Base-by-base conservation (phyloP, 2,888 invertebrate species). In the Drosophila recens region DNA sequence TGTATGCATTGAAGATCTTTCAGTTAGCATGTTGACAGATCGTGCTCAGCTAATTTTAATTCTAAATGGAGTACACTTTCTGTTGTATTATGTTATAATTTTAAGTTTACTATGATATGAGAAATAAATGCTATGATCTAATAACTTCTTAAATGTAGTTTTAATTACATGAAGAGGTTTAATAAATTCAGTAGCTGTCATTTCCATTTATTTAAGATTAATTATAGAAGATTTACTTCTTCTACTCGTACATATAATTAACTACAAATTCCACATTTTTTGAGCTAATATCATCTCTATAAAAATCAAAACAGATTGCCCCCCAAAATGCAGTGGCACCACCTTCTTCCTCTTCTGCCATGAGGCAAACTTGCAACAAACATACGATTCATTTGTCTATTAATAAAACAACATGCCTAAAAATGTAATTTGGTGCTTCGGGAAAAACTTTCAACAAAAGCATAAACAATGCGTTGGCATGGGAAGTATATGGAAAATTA, bases 381-480 rank as follows among this genome's bases (percentile, higher is more conserved):
- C 77, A 15, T 15, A 27, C 40, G 30, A 15, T 45, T 34, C 56
- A 78, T 69, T 75, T 54, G 63, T 80, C 82, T 82, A 82, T 84
- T 84, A 81, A 82, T 82, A 82, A 79, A 63, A 63, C 58, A 66
- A 53, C 46, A 79, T 75, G 53, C 27, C 51, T 63, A 49, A 72
- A 72, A 67, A 53, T 64, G 45, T 45, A 64, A 70, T 69, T 58
- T 64, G 63, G 36, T 74, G 72, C 69, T 75, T 69, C 27, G 40
- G 56, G 49, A 36, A 80, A 80, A 88, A 86, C 87, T 89, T 88
- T 83, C 80, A 72, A 76, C 72, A 79, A 65, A 71, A 67, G 66
- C 76, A 87, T 87, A 85, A 88, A 86, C 89, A 85, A 83, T 68
- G 75, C 82, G 79, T 73, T 76, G 70, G 76, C 63, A 80, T 73